Evolutionary conservation across 2,113 vertebrate species (phyloP), one percentile per base, ranked within the genome.

Genomic region (Ciconia maguari): DNA sequence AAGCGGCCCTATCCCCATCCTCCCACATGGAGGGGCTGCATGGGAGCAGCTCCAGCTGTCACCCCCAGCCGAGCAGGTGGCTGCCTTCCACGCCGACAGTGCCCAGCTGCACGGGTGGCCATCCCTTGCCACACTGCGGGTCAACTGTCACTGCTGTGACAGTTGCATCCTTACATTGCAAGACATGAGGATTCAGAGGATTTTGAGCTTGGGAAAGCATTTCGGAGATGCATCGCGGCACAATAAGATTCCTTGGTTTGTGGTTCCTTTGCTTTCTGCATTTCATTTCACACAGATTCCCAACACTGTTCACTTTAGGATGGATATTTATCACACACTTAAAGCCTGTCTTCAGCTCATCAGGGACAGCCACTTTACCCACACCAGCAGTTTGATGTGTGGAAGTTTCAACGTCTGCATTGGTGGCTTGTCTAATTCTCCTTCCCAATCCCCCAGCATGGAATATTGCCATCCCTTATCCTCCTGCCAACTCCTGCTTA

Each of bases 31-130:
- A 42, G 5, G 32, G 20, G 18, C 41, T n/a, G 32, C 52, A 32
- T 0, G 13, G 21, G 18, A 94, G 15, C 61, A 51, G 44, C 44
- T 83, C 49, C 68, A 54, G n/a, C 58, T 71, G 26, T 42, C 52
- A n/a, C 18, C 16, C 10, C 10, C 18, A 36, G 41, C 9, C 0
- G 0, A 26, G 27, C 0, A 1, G 4, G 13, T 10, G 48, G 25
- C 62, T 49, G 55, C 22, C 19, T 70, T 48, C 41, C 49, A 49
- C 46, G 34, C 11, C 2, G 2, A 5, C 57, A 30, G 57, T 66
- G 62, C 26, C 27, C 0, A 0, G 34, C 32, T 49, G 18, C 71
- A 11, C 0, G 1, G 16, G 27, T 62, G 32, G 10, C 44, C 1
- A 1, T 57, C 36, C 24, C 42, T 83, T 75, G 22, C 12, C 80